These are phyloP conservation scores for Takifugu ocellatus DNA, from an alignment of 2,797 vertebrate genomes.

Conservation along the genomic window DNA sequence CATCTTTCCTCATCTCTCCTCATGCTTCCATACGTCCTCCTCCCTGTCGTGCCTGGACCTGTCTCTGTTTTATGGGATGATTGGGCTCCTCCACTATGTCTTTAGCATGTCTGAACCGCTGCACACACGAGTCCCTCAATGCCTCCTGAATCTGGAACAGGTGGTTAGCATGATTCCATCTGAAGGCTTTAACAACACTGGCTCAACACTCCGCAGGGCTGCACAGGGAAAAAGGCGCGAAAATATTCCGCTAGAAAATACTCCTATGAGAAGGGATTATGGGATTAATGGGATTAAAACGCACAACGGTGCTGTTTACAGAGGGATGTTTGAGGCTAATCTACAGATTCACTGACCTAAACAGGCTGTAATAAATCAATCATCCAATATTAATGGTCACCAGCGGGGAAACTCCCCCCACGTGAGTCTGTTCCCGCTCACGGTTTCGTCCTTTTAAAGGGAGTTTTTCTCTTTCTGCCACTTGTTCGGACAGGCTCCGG, in stretches of 20 bases:
- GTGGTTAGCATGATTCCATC: conserved; percentile 62
- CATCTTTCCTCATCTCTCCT: conserved; percentile 15
- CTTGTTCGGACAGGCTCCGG: too few species aligned
- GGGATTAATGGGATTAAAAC: conserved; percentile 28
- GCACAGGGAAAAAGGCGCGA: conserved; percentile 14
- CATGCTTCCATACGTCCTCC: conserved; percentile 1
- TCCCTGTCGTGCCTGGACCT: conserved; percentile 23
- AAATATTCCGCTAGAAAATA: conserved; percentile 22
- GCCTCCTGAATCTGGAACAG: conserved; percentile 62
- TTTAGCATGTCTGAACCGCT: conserved; percentile 61
- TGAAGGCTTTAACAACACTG: conserved; percentile 44
- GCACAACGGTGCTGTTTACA: neutral
- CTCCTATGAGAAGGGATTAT: conserved; percentile 25
- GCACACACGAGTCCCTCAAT: conserved; percentile 66
- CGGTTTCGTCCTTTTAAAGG: too few species aligned
- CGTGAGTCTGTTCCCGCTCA: too few species aligned
- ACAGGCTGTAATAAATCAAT: too few species aligned
- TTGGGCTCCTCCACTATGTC: conserved; percentile 33
- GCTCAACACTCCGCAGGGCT: conserved; percentile 32
- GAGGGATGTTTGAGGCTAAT: neutral
- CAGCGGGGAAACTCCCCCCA: too few species aligned
- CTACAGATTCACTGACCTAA: too few species aligned
- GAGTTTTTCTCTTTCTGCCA: too few species aligned
- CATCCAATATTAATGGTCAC: too few species aligned
- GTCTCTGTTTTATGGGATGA: conserved; percentile 44